Base-by-base conservation (phyloP, 1,140 invertebrate genomes). In the Amphibalanus amphitrite region DNA sequence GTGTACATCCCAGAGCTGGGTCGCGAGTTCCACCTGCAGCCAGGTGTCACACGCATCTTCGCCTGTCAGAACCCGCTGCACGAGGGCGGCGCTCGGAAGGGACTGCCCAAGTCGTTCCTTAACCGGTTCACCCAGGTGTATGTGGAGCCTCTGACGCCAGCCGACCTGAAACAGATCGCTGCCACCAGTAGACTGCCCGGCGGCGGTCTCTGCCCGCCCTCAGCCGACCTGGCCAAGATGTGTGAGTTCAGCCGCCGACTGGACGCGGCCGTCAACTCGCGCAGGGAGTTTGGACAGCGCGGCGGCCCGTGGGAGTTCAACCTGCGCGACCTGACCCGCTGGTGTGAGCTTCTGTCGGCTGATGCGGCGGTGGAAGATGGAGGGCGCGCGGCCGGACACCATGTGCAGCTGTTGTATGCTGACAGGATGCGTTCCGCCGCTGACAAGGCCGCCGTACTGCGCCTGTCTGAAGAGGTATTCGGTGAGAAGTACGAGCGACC, bases 41-140 rank as follows among this genome's bases (percentile, higher is more conserved):
- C 83, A 29, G 71, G 78, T 77, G 72, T 80, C 79, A 97, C 94
- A 0, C 87, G 90, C 76, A 86, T 99, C 59, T 99, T 99, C 82
- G 97, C 90, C 20, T 98, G 95, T 80, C 97, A 99, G 82, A 99
- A 99, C 85, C 97, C 97, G 0, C 81, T 94, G n/a, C 87, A 87
- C 77, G 92, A 99, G 83, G 97, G 97, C 40, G 95, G 96, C 1
- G 94, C 91, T 0, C 84, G 97, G 74, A 89, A 96, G 80, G 96
- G 96, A 17, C 82, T 99, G 68, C 97, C 97, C 0, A 88, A 92
- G 77, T 99, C 96, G 0, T 99, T 99, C 78, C 82, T 99, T 0
- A 99, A 99, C 82, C 86, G 97, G 77, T 99, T 99, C 77, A 97
- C 93, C 28, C 93, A 88, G 85, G 86, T 98, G 0, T 97, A 90